Conservation (phyloP, 2,113 vertebrate genomes). For the Lynx canadensis region DNA sequence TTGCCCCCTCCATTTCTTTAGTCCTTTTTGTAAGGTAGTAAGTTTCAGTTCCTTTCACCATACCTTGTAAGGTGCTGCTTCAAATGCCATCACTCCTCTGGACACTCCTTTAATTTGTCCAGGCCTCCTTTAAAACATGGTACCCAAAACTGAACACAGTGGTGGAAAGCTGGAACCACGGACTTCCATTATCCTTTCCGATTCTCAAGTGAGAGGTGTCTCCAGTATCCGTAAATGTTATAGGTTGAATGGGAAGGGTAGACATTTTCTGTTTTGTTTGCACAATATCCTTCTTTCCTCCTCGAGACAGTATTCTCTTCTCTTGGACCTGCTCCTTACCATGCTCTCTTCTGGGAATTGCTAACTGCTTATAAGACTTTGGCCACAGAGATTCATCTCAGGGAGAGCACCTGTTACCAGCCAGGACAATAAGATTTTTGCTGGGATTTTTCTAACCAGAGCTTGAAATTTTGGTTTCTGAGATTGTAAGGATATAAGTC, state of each 20-base stretch:
- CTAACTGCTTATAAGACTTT: neutral
- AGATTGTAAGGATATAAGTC: neutral
- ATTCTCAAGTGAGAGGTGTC: neutral
- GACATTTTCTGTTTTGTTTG: neutral
- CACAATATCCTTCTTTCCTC: neutral
- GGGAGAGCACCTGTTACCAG: neutral
- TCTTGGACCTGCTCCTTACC: neutral
- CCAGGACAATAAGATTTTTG: neutral
- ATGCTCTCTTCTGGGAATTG: neutral
- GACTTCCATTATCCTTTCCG: neutral
- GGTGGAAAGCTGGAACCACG: neutral
- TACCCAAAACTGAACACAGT: neutral
- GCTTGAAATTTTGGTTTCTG: neutral
- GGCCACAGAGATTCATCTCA: neutral
- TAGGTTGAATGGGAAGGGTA: neutral
- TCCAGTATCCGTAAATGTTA: neutral
- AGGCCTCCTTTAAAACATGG: neutral
- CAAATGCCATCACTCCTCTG: neutral
- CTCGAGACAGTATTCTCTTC: neutral
- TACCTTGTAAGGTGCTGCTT: neutral
- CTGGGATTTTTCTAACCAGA: neutral
- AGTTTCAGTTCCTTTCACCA: neutral
- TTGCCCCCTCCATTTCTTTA: neutral
- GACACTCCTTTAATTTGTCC: neutral
- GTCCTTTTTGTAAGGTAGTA: neutral